These are phyloP conservation scores for Oopsacas minuta DNA, from an alignment of 37 sponge, comb jelly and placozoan species.

Conservation along the genomic window DNA sequence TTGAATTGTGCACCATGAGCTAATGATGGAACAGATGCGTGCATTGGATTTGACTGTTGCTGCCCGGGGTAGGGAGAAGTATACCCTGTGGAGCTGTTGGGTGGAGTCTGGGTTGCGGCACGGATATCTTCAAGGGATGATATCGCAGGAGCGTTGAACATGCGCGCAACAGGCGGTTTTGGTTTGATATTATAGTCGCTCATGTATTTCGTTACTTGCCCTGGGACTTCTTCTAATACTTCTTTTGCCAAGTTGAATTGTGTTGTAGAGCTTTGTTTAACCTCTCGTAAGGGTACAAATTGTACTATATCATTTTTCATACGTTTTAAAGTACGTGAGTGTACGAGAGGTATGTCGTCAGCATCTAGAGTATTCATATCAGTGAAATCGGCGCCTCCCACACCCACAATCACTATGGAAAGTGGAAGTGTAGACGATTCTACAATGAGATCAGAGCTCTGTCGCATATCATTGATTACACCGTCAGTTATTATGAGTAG, in stretches of 20 bases:
- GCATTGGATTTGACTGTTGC: not conserved
- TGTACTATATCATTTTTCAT: constrained; percentile 8
- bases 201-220: not conserved
- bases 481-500: constrained; percentile 81
- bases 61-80: not conserved
- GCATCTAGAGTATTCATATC: constrained; percentile 37
- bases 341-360: constrained; percentile 3
- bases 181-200: not conserved
- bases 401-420: constrained; percentile 86
- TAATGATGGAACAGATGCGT: not conserved
- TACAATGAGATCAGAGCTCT: constrained; percentile 65
- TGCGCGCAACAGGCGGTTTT: not conserved
- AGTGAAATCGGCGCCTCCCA: constrained; percentile 74
- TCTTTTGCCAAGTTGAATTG: constrained; percentile 12
- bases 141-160: not conserved
- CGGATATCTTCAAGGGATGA: constrained; percentile 8
- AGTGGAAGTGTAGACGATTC: constrained; percentile 58
- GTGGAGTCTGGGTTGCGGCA: not conserved
- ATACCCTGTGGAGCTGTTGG: not conserved
- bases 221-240: not conserved
- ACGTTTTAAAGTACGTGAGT: not conserved
- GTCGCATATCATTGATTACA: constrained; percentile 65
- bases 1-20: not conserved
- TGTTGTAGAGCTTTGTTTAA: not conserved
- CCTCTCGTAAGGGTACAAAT: constrained; percentile 13